Percentiles rank a stretch among this genome's conserved stretches.
These are phyloP conservation scores for Pyrocoelia pectoralis DNA, from an alignment of 2,888 invertebrate species.

Conservation along the genomic window DNA sequence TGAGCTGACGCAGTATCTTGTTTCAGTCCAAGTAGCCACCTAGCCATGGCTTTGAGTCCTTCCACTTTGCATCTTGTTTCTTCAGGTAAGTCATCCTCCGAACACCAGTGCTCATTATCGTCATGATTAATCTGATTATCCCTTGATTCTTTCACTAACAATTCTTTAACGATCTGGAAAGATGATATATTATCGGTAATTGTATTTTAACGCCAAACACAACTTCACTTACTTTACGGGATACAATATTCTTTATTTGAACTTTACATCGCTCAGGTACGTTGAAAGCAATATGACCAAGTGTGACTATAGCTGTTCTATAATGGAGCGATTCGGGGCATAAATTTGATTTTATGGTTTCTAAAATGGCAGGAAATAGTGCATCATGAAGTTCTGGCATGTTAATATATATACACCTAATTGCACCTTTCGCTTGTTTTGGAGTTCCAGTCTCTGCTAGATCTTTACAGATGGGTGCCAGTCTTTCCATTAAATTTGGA, in stretches of 20 bases:
- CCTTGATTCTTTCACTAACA: constrained; percentile 83
- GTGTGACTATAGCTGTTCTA: constrained; percentile 91
- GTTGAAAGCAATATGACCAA: constrained; percentile 94
- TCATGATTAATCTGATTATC: constrained; percentile 58
- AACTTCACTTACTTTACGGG: constrained; percentile 74
- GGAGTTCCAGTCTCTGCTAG: constrained; percentile 90
- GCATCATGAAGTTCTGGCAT: constrained; percentile 75
- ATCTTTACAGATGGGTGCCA: constrained; percentile 87
- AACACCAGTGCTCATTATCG: constrained; percentile 77
- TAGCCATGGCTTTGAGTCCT: constrained; percentile 94
- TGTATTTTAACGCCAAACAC: constrained; percentile 3
- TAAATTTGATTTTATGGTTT: constrained; percentile 78
- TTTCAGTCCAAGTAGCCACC: constrained; percentile 93
- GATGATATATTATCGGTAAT: too few relatives aligned
- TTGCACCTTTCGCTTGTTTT: constrained; percentile 96
- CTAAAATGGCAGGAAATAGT: constrained; percentile 84
- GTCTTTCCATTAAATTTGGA: constrained; percentile 75
- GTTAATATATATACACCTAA: constrained; percentile 90
- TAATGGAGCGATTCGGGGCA: constrained; percentile 81
- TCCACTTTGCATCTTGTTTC: constrained; percentile 93
- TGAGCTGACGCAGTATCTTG: constrained; percentile 87
- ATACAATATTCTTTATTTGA: constrained; percentile 93
- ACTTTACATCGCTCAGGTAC: constrained; percentile 89
- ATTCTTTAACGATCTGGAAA: constrained; percentile 87
- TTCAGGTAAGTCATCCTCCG: constrained; percentile 85